A percentile compares a stretch with the other conserved stretches of the same genome.
Evolutionary conservation across 2,113 vertebrate genomes (phyloP).

Genomic region (Dendropsophus ebraccatus): DNA sequence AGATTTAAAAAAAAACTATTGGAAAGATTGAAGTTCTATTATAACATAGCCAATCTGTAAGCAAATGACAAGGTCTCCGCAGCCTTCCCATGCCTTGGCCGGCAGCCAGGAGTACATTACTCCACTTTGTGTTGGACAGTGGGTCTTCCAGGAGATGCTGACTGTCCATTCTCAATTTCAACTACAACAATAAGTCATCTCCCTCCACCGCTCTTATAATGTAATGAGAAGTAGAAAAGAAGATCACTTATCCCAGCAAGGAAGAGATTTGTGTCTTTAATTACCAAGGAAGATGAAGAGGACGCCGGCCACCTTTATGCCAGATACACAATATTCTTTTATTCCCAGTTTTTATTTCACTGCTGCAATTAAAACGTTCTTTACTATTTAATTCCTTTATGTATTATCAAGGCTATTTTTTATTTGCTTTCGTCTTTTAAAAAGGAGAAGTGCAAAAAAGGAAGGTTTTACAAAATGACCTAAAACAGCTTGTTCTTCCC

Average conservation of each 20-base stretch:
- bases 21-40: constrained; percentile 17
- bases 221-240: constrained; percentile 26
- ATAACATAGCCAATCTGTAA: constrained; percentile 30
- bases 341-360: not conserved
- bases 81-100: constrained; percentile 29
- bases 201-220: constrained; percentile 11
- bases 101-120: constrained; percentile 37
- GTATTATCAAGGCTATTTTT: not conserved
- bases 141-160: constrained; percentile 25
- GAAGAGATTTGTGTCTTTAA: constrained; percentile 41
- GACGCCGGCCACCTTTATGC: constrained; percentile 20
- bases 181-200: not conserved
- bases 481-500: too few relatives aligned
- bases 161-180: constrained; percentile 9
- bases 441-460: too few relatives aligned
- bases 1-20: not conserved
- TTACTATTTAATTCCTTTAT: constrained; percentile 23
- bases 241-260: constrained; percentile 41
- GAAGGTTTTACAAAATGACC: too few relatives aligned
- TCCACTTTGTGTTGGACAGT: constrained; percentile 8
- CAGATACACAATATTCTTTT: constrained; percentile 21
- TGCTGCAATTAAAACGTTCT: constrained; percentile 15
- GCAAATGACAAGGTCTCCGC: constrained; percentile 30
- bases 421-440: not conserved
- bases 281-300: constrained; percentile 31